A percentile compares a stretch with the other conserved stretches of the same genome.
These are phyloP conservation scores for Suricata suricatta DNA, from an alignment of 2,113 vertebrate genomes.

Conservation along the genomic window DNA sequence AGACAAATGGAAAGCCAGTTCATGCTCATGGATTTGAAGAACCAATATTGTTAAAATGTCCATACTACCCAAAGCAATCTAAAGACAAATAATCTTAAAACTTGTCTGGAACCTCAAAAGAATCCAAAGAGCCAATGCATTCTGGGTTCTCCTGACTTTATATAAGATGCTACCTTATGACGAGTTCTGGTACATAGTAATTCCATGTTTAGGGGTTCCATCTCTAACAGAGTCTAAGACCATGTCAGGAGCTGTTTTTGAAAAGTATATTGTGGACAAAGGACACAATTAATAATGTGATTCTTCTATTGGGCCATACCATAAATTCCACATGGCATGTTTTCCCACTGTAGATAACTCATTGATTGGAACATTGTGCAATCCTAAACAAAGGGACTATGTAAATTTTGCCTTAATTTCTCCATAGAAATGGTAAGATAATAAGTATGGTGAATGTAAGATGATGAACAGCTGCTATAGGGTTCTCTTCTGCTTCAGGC, in stretches of 20 bases:
- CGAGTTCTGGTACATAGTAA: neutral
- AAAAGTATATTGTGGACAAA: neutral
- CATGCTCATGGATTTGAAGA: neutral
- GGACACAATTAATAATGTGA: neutral
- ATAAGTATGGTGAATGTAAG: too few relatives aligned
- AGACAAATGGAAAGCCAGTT: neutral
- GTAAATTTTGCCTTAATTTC: neutral
- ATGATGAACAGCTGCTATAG: neutral
- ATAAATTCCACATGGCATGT: neutral
- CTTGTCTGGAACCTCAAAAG: neutral
- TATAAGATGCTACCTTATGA: neutral
- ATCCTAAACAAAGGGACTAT: neutral
- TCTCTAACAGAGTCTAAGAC: neutral
- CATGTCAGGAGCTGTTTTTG: neutral
- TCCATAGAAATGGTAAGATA: neutral
- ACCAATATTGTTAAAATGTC: neutral
- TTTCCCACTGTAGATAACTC: neutral
- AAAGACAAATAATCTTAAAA: neutral
- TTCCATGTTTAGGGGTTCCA: neutral
- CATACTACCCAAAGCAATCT: neutral
- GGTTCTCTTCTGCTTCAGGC: neutral
- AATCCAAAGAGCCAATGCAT: neutral
- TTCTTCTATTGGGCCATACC: neutral
- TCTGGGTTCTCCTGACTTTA: neutral
- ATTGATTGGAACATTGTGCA: neutral